Evolutionary conservation across 2,797 vertebrate genomes (phyloP).

Genomic region (Coregonus sp.): DNA sequence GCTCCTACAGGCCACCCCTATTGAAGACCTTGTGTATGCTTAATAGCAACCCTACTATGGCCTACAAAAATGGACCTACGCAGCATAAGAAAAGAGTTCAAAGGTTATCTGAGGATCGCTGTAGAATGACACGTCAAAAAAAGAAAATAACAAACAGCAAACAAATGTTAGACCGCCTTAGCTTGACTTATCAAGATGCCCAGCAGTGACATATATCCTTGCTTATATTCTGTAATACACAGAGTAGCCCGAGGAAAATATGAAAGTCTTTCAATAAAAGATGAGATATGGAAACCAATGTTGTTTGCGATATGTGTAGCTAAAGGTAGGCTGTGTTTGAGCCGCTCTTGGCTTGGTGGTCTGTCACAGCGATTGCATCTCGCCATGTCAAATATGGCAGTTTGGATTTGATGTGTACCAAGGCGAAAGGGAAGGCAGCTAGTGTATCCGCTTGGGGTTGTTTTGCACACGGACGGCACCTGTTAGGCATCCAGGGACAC

Average conservation of each 20-base stretch:
- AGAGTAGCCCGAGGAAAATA: neutral
- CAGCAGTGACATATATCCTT: slow-evolving; percentile 39
- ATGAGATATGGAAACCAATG: slow-evolving; percentile 39
- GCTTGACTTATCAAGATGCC: neutral
- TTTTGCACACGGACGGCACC: slow-evolving; percentile 30
- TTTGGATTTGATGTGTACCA: slow-evolving; percentile 6
- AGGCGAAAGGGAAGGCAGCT: neutral
- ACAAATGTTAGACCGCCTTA: slow-evolving; percentile 10
- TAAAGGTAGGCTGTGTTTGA: slow-evolving; percentile 23
- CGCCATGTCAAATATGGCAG: slow-evolving; percentile 6
- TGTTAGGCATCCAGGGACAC: slow-evolving; percentile 10
- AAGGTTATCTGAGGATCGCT: slow-evolving; percentile 58
- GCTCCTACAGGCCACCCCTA: slow-evolving; percentile 49
- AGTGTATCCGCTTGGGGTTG: slow-evolving; percentile 11
- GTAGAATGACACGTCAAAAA: slow-evolving; percentile 24
- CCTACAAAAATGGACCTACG: slow-evolving; percentile 48
- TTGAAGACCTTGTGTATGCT: slow-evolving; percentile 45
- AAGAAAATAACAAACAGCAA: slow-evolving; percentile 50
- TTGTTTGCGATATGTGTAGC: slow-evolving; percentile 35
- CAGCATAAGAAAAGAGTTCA: slow-evolving; percentile 29
- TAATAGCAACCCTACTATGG: slow-evolving; percentile 46
- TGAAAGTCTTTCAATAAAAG: slow-evolving; percentile 15
- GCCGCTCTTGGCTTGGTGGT: slow-evolving; percentile 19
- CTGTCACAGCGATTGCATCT: slow-evolving; percentile 24
- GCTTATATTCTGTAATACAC: neutral